phyloP scores from a whole-genome alignment of 2,888 invertebrate genomes.

The Xiphydria camelus region DNA sequence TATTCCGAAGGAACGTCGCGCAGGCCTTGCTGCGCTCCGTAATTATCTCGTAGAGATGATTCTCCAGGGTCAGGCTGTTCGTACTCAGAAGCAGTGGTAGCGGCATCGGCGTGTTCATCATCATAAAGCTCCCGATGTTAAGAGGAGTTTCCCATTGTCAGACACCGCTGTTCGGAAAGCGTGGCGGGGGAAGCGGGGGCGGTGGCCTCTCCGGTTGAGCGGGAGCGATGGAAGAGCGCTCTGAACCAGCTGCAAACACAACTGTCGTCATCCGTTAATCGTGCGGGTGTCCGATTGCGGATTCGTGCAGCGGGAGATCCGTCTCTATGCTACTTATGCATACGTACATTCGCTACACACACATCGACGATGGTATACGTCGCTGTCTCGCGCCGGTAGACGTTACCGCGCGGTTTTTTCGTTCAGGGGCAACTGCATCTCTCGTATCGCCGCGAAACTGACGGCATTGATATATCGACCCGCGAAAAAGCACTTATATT shows the following conservation, averaged over 20 bases:
- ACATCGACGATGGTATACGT: too few species aligned
- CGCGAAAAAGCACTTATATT: too few species aligned
- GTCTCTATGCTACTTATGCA: too few species aligned
- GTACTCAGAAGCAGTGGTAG: slow-evolving; percentile 52
- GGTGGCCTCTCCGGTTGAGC: slow-evolving; percentile 75
- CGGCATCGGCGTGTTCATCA: slow-evolving; percentile 48
- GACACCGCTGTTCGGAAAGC: slow-evolving; percentile 78
- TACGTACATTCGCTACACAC: too few species aligned
- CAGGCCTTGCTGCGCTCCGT: slow-evolving; percentile 67
- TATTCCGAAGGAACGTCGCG: slow-evolving; percentile 70
- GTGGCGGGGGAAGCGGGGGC: slow-evolving; percentile 80
- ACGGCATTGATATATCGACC: too few species aligned
- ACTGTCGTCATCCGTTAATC: slow-evolving; percentile 41
- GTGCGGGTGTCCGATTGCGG: too few species aligned
- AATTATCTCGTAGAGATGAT: slow-evolving; percentile 56
- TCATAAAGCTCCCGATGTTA: slow-evolving; percentile 62
- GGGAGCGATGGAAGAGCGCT: slow-evolving; percentile 81
- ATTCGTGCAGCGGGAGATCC: too few species aligned
- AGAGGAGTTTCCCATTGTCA: slow-evolving; percentile 75
- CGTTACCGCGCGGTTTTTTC: too few species aligned
- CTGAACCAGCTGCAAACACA: slow-evolving; percentile 76
- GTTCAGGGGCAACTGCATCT: too few species aligned
- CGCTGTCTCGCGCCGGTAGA: too few species aligned
- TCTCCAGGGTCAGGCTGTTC: slow-evolving; percentile 44
- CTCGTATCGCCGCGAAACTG: too few species aligned